These are phyloP conservation scores for Corythaeola cristata DNA, from an alignment of 2,113 vertebrate genomes.

Conservation along the genomic window DNA sequence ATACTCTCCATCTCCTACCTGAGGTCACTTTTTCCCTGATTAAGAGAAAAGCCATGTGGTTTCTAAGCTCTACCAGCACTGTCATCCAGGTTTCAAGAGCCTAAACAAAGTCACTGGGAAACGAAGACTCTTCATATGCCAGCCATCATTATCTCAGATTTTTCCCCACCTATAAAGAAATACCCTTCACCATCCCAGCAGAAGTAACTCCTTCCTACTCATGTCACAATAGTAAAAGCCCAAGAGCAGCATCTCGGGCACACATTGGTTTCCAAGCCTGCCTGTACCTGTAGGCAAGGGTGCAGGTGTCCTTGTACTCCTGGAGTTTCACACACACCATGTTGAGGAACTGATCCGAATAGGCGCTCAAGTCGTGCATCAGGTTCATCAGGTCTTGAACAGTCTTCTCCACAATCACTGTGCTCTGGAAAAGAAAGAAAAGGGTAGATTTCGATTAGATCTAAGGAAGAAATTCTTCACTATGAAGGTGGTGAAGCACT, in stretches of 20 bases:
- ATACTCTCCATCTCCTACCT: background rate
- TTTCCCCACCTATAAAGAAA: background rate
- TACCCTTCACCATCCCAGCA: background rate
- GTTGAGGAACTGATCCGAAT: constrained; percentile 97
- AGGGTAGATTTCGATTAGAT: no score
- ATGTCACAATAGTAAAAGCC: rapidly evolving
- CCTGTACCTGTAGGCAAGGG: constrained; percentile 89
- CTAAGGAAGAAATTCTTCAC: no score
- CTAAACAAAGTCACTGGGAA: background rate
- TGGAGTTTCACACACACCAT: constrained; percentile 99
- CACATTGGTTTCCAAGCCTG: rapidly evolving
- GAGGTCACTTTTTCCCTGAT: background rate
- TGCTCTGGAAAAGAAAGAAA: constrained; percentile 80
- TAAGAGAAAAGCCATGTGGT: rapidly evolving
- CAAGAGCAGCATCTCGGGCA: background rate
- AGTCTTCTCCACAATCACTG: constrained; percentile 95
- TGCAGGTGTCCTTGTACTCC: constrained; percentile 96
- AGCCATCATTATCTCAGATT: rapidly evolving
- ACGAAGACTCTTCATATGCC: background rate
- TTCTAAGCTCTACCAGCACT: background rate
- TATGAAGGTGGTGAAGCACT: no score
- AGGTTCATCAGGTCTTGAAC: constrained; percentile 96
- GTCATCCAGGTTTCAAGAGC: background rate
- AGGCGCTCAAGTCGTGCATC: constrained; percentile 94
- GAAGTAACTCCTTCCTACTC: background rate